Percentiles rank a stretch among this genome's conserved stretches.
Conservation (phyloP, 2,888 invertebrate genomes). For the Archaeoteleia sp. region DNA sequence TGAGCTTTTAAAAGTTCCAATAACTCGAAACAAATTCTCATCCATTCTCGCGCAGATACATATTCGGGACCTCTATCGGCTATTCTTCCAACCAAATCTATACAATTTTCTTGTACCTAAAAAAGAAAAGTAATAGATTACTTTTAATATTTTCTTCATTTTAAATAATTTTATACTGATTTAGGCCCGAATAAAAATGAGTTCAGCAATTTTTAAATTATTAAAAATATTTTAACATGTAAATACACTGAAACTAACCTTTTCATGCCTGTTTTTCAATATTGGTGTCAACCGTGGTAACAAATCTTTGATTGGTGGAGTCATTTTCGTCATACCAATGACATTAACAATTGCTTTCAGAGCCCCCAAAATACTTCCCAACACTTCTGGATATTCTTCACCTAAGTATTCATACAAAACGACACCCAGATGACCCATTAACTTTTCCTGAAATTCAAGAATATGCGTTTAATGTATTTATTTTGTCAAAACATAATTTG, state of each 20-base stretch:
- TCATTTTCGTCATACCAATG: constrained; percentile 99
- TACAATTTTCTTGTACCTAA: constrained; percentile 99
- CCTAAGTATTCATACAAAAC: constrained; percentile 99
- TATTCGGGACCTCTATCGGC: constrained; percentile 99
- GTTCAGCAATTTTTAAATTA: no score
- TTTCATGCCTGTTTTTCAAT: constrained; percentile 93
- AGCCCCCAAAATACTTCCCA: constrained; percentile 98
- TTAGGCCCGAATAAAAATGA: no score
- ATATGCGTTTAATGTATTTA: no score
- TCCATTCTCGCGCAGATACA: constrained; percentile 99
- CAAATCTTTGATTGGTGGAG: constrained; percentile 99
- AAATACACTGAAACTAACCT: constrained; percentile 65
- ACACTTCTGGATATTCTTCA: constrained; percentile 99
- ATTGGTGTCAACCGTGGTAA: constrained; percentile 97
- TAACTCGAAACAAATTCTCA: constrained; percentile 99
- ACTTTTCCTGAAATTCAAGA: constrained; percentile 84
- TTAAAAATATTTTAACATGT: no score
- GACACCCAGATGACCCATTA: constrained; percentile 99
- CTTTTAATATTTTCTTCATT: no score
- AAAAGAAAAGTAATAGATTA: constrained; percentile 14
- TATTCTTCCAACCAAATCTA: constrained; percentile 98
- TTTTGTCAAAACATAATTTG: no score
- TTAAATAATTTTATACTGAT: no score
- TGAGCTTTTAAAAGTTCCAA: constrained; percentile 98
- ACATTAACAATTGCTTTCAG: constrained; percentile 99